Base-by-base conservation (phyloP, 2,797 vertebrate species). In the Halcyon smyrnensis region DNA sequence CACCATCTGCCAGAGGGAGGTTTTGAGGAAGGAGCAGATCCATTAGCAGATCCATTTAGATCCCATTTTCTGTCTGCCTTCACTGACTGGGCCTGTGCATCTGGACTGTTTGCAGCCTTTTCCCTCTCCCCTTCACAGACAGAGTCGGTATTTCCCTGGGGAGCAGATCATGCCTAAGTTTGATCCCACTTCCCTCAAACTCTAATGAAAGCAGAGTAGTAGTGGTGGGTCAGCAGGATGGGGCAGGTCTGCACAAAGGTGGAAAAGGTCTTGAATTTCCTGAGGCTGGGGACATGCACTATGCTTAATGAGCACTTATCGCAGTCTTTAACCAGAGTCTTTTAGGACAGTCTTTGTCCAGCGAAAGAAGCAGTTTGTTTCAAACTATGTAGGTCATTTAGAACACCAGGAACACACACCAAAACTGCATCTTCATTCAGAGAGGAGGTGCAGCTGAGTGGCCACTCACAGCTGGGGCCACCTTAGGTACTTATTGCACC, bases 61-160 rank as follows among this genome's bases (percentile, higher is more conserved):
- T 82, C 15, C 63, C 39, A 17, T 17, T 64, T 59, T 25, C 78
- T 60, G 87, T 12, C 30, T 74, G 70, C 70, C 32, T 18, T 64
- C 65, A 54, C 50, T 37, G 24, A 21, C 3, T 46, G 30, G 34
- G 28, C 3, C 18, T 41, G 56, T 9, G 46, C 27, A 6, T 50
- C 39, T 27, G 4, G 23, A 14, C 15, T 27, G 15, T 39, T 24
- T 39, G 34, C n/a, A 32, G 59, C 34, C 46, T 50, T 11, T 30
- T 11, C 12, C n/a, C 27, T 24, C 11, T 9, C 7, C 7, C 4
- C n/a, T 15, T 10, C 2, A 15, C 46, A 11, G 43, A 16, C 32
- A 13, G 43, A 4, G 2, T 17, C 1, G 0, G 12, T 17, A 1
- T 34, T 56, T 32, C 43, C 0, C 0, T 2, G 8, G 68, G 69